These are phyloP conservation scores for pig (Sus scrofa) DNA, from an alignment of 2,113 vertebrate species.

Conservation along the genomic window T2T-Sscrofa CM000819.6:36974001-36974500, in stretches of 20 bases:
- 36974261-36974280: not conserved
- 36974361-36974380: not conserved
- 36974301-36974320: not conserved
- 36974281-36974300: not conserved
- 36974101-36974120: not conserved
- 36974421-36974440: not conserved
- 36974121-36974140: not conserved
- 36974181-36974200: not conserved
- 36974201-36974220: not conserved
- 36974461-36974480: not conserved
- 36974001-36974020: not conserved
- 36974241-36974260: not conserved
- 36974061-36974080: not conserved
- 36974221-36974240: not conserved
- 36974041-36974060: not conserved
- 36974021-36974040: not conserved
- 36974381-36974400: not conserved
- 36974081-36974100: not conserved
- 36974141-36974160: not conserved
- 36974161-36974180: not conserved
- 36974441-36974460: not conserved
- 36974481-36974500: not conserved
- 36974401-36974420: conserved; percentile 8
- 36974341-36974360: conserved; percentile 45
- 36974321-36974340: not conserved